A percentile compares a stretch with the other conserved stretches of the same genome.
Evolutionary conservation across 2,888 invertebrate species (phyloP).

Genomic region (Alloplasta piceator): DNA sequence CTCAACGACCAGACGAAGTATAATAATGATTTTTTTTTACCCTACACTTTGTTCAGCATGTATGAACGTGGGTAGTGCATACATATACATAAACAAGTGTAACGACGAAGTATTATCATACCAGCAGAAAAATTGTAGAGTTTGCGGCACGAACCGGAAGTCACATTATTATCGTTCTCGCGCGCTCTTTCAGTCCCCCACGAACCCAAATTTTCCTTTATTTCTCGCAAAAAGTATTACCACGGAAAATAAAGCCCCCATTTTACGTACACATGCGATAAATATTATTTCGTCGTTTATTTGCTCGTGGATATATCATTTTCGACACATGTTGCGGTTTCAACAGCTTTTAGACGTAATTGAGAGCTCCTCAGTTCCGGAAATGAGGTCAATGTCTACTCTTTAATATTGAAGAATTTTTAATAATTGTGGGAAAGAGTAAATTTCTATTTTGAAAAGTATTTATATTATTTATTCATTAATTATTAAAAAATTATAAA

Average conservation of each 20-base stretch:
- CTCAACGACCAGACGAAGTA: conserved; percentile 57
- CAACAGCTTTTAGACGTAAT: not conserved
- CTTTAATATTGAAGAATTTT: not conserved
- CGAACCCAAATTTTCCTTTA: conserved; percentile 31
- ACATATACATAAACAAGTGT: not conserved
- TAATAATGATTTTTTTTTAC: conserved; percentile 69
- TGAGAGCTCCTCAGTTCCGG: no score
- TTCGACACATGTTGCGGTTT: conserved; percentile 30
- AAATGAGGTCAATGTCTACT: not conserved
- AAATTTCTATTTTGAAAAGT: no score
- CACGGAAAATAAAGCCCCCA: not conserved
- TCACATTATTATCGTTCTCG: conserved; percentile 70
- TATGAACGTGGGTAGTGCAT: conserved; percentile 4
- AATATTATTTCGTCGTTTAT: not conserved
- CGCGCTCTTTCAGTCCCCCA: conserved; percentile 57
- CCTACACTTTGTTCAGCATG: conserved; percentile 68
- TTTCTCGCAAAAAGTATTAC: conserved; percentile 32
- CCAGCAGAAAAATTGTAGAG: conserved; percentile 48
- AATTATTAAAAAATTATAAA: no score
- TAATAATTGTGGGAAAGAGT: not conserved
- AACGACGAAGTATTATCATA: conserved; percentile 30
- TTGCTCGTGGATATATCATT: not conserved
- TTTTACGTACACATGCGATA: not conserved
- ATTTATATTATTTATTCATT: no score
- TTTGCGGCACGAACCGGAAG: conserved; percentile 68